phyloP scores from a whole-genome alignment of 2,113 vertebrate genomes.

The Entelurus aequoreus region DNA sequence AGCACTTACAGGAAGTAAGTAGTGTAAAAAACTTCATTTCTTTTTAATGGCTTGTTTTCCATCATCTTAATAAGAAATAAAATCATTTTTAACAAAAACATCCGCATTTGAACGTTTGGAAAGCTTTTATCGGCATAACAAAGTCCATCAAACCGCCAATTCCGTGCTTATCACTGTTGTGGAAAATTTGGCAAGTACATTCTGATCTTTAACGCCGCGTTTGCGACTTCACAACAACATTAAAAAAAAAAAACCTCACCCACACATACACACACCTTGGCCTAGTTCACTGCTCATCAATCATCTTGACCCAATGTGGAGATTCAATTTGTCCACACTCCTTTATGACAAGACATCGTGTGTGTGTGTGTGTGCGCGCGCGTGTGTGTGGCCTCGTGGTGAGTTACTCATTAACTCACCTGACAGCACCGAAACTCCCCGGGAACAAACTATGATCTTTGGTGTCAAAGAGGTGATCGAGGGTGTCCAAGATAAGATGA shows the following conservation, averaged over 20 bases:
- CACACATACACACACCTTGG: background rate
- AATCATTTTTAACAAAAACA: constrained; percentile 16
- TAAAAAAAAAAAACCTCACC: background rate
- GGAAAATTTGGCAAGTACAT: background rate
- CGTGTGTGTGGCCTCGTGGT: background rate
- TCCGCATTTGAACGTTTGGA: background rate
- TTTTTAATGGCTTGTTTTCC: constrained; percentile 17
- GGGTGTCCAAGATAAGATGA: background rate
- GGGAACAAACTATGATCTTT: constrained; percentile 15
- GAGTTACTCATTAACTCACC: constrained; percentile 58
- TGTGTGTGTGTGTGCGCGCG: background rate
- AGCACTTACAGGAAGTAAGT: background rate
- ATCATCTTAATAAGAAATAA: constrained; percentile 30
- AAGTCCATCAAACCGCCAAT: background rate
- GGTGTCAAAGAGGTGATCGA: constrained; percentile 21
- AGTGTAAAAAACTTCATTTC: constrained; percentile 6
- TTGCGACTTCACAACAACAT: background rate
- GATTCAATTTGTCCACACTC: constrained; percentile 16
- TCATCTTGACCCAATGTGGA: constrained; percentile 23
- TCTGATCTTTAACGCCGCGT: background rate
- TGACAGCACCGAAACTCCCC: constrained; percentile 44
- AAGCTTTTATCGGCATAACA: too few relatives aligned
- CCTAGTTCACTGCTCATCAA: constrained; percentile 8
- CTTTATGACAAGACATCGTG: constrained; percentile 51
- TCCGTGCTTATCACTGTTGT: constrained; percentile 13